Evolutionary conservation across 2,113 vertebrate genomes (phyloP).

Genomic region (Centropus unirufus): DNA sequence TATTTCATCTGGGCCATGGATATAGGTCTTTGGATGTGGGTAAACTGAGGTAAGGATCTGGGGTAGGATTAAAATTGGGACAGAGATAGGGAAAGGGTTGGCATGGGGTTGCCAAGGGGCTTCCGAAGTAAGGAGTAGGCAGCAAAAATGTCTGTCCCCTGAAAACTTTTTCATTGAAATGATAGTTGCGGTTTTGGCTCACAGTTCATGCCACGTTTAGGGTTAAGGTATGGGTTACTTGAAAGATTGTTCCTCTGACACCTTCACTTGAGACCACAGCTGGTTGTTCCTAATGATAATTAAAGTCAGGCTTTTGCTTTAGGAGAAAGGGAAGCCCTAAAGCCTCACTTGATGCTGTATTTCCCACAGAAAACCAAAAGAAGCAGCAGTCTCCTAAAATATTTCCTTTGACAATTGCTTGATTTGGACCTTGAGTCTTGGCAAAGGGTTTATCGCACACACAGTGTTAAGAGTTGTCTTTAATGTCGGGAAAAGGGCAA

Average conservation of each 20-base stretch:
- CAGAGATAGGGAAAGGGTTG: background rate
- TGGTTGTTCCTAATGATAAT: background rate
- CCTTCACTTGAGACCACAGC: rapidly evolving
- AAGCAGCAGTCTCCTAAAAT: background rate
- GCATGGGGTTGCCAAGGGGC: background rate
- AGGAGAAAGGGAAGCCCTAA: background rate
- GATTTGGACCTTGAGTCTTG: background rate
- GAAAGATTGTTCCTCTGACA: background rate
- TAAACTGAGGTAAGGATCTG: background rate
- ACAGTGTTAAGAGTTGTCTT: background rate
- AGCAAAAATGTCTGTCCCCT: background rate
- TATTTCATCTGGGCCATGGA: background rate
- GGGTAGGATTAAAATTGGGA: background rate
- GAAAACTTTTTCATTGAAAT: background rate
- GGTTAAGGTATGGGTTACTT: background rate
- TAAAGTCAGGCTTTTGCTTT: background rate
- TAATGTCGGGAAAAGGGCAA: background rate
- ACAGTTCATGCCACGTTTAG: background rate
- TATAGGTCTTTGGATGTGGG: background rate
- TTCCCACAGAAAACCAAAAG: background rate
- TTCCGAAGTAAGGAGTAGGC: background rate
- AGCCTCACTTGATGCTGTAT: background rate
- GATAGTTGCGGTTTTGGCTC: background rate
- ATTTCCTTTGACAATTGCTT: background rate
- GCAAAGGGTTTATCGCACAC: background rate